phyloP scores from a whole-genome alignment of 2,888 invertebrate species.

The Caenorhabditis afra region DNA sequence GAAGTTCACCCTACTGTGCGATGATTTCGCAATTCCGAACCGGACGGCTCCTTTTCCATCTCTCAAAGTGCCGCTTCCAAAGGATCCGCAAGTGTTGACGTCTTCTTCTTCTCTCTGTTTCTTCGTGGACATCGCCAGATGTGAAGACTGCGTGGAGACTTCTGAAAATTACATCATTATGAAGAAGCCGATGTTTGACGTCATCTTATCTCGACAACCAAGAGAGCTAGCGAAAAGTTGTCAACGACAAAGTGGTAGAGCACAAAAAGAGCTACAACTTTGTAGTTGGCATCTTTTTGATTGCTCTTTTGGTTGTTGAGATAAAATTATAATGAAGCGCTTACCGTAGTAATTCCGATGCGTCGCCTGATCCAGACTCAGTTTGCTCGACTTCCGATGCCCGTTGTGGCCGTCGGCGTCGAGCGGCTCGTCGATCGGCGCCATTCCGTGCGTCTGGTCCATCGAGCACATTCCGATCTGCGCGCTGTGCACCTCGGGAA shows the following conservation, averaged over 20 bases:
- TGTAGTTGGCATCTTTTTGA: too few relatives aligned
- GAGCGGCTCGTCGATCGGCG: slow-evolving; percentile 57
- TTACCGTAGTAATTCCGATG: slow-evolving; percentile 63
- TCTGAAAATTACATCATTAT: too few relatives aligned
- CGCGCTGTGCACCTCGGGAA: slow-evolving; percentile 76
- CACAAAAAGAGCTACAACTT: too few relatives aligned
- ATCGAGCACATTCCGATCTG: slow-evolving; percentile 75
- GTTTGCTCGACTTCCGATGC: slow-evolving; percentile 54
- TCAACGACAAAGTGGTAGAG: too few relatives aligned
- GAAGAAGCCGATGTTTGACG: background rate
- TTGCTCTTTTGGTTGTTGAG: too few relatives aligned
- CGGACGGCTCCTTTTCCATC: slow-evolving; percentile 57
- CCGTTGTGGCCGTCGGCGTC: slow-evolving; percentile 63
- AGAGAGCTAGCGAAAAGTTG: too few relatives aligned
- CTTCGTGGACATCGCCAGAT: slow-evolving; percentile 5
- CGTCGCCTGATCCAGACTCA: slow-evolving; percentile 53
- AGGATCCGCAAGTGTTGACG: slow-evolving; percentile 23
- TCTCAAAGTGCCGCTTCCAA: background rate
- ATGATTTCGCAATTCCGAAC: slow-evolving; percentile 65
- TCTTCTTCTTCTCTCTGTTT: background rate
- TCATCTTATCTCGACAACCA: too few relatives aligned
- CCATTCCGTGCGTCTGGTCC: slow-evolving; percentile 44
- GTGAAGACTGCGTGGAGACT: slow-evolving; percentile 44
- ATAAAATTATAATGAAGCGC: too few relatives aligned
- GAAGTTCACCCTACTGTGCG: slow-evolving; percentile 77